Evolutionary conservation across 2,113 vertebrate species (phyloP).

Genomic region (Dascyllus trimaculatus): DNA sequence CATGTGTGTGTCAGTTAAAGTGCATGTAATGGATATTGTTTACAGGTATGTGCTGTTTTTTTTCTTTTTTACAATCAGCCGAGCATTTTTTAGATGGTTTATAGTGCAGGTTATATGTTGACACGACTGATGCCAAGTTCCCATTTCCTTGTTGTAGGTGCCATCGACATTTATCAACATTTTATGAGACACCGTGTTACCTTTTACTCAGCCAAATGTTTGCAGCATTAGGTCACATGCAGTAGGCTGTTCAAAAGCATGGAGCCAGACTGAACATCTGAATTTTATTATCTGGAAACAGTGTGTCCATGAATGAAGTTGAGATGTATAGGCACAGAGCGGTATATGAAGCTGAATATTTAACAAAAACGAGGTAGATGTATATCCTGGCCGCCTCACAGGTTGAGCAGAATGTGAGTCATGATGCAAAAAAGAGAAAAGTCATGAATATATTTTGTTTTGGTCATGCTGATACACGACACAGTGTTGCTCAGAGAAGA

Average conservation of each 20-base stretch:
- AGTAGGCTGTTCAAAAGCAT: conserved; percentile 51
- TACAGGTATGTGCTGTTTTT: not conserved
- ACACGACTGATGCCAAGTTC: conserved; percentile 6
- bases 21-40: conserved; percentile 1
- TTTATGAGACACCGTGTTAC: conserved; percentile 62
- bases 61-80: not conserved
- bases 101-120: not conserved
- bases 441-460: conserved; percentile 11
- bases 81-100: not conserved
- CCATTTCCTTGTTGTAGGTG: conserved; percentile 28
- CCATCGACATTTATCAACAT: conserved; percentile 55
- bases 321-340: conserved; percentile 54
- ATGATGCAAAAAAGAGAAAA: not conserved
- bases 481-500: conserved; percentile 30
- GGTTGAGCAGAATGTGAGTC: conserved; percentile 3
- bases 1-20: not conserved
- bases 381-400: conserved; percentile 11
- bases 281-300: conserved; percentile 68
- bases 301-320: conserved; percentile 66
- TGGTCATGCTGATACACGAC: not conserved
- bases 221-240: conserved; percentile 70
- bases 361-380: conserved; percentile 24
- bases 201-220: conserved; percentile 63
- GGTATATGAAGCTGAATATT: conserved; percentile 26
- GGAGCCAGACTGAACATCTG: conserved; percentile 73